Evolutionary conservation across 2,113 vertebrate species (phyloP).

Genomic region (Mastomys coucha): DNA sequence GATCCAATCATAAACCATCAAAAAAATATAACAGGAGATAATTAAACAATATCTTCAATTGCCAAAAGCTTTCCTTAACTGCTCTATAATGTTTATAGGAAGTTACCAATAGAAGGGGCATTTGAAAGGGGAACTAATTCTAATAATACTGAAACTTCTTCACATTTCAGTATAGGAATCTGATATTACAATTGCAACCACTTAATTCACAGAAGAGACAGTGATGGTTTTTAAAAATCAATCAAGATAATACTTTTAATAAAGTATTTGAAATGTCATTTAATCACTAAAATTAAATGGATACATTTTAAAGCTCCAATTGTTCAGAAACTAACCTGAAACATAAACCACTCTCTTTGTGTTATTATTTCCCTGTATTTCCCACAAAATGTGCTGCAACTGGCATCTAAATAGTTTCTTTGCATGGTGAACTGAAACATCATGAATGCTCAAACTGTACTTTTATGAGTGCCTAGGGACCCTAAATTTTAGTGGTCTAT

Average conservation of each 20-base stretch:
- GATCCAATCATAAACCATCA: constrained; percentile 56
- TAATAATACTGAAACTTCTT: constrained; percentile 46
- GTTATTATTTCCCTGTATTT: constrained; percentile 87
- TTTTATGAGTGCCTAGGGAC: constrained; percentile 91
- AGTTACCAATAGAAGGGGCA: constrained; percentile 23
- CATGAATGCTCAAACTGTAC: constrained; percentile 93
- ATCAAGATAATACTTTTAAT: constrained; percentile 75
- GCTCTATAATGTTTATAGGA: constrained; percentile 35
- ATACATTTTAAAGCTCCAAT: constrained; percentile 80
- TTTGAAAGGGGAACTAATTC: constrained; percentile 57
- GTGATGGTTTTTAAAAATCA: constrained; percentile 68
- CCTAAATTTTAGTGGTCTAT: constrained; percentile 93
- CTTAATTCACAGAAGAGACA: constrained; percentile 67
- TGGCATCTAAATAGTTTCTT: constrained; percentile 91
- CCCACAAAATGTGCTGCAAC: constrained; percentile 86
- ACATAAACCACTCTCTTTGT: constrained; percentile 83
- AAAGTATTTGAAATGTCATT: constrained; percentile 76
- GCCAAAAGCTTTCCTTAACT: constrained; percentile 55
- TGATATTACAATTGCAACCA: constrained; percentile 58
- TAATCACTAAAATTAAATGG: constrained; percentile 69
- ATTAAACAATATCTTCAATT: constrained; percentile 42
- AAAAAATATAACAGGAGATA: constrained; percentile 67
- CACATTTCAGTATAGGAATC: constrained; percentile 36
- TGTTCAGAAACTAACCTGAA: constrained; percentile 85
- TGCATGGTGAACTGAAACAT: constrained; percentile 89